Conservation (phyloP, 2,113 vertebrate species). For the Stomatorhinus ivindoensis region DNA sequence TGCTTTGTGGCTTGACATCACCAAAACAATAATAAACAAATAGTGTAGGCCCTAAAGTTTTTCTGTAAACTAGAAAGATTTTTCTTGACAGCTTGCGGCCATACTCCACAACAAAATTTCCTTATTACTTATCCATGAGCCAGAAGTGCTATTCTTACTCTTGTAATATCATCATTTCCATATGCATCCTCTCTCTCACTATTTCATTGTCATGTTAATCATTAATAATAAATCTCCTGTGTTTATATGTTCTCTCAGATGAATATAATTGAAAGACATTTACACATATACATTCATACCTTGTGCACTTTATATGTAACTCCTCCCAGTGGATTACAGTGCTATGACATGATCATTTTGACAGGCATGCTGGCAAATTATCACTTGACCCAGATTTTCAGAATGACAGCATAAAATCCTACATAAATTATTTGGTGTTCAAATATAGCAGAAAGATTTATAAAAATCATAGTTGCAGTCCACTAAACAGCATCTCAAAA, state of each 20-base stretch:
- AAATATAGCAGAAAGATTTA: not conserved
- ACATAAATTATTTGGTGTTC: not conserved
- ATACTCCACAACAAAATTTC: constrained; percentile 1
- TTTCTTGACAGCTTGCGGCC: not conserved
- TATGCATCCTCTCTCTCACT: constrained; percentile 2
- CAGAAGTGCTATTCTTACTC: not conserved
- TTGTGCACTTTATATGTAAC: not conserved
- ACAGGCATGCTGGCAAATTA: not conserved
- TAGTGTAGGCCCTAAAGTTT: not conserved
- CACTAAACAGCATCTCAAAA: not conserved
- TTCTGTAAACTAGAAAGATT: not conserved
- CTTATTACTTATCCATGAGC: constrained; percentile 12
- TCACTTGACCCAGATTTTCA: not conserved
- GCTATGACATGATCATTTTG: constrained; percentile 3
- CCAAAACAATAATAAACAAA: constrained; percentile 22
- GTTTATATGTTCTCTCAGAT: constrained; percentile 12
- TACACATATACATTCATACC: constrained; percentile 5
- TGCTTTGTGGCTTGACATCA: constrained; percentile 12
- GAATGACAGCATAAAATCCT: not conserved
- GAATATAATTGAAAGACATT: constrained; percentile 1
- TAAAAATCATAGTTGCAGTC: not conserved
- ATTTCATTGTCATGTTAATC: not conserved
- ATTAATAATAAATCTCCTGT: constrained; percentile 11
- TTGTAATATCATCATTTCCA: constrained; percentile 6
- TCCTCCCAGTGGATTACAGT: not conserved